These are phyloP conservation scores for Cheilosia impressa DNA, from an alignment of 2,888 invertebrate species.

Conservation along the genomic window DNA sequence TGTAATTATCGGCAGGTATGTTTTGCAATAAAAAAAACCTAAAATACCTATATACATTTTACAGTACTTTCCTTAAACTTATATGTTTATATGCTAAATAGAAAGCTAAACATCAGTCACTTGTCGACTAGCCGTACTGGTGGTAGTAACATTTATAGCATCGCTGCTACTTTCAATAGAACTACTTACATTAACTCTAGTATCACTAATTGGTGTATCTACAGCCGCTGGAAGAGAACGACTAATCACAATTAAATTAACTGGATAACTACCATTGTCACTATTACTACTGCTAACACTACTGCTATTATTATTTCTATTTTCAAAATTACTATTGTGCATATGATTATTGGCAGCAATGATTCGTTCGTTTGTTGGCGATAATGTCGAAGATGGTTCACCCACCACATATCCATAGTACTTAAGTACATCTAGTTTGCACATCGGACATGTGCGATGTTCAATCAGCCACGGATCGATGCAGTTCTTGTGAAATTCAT, in stretches of 20 bases:
- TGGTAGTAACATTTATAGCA: conserved; percentile 35
- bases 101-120: conserved; percentile 82
- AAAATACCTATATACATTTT: not conserved
- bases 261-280: conserved; percentile 43
- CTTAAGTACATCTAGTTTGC: conserved; percentile 97
- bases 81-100: not conserved
- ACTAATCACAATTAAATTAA: conserved; percentile 63
- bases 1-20: conserved; percentile 55
- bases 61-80: conserved; percentile 14
- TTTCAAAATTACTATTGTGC: conserved; percentile 78
- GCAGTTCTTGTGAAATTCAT: conserved; percentile 97
- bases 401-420: conserved; percentile 94
- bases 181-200: conserved; percentile 50
- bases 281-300: conserved; percentile 43
- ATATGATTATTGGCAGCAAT: conserved; percentile 63
- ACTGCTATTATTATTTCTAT: conserved; percentile 70
- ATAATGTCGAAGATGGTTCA: conserved; percentile 78
- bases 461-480: conserved; percentile 98
- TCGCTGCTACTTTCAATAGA: conserved; percentile 72
- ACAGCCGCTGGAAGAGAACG: conserved; percentile 53
- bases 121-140: conserved; percentile 80
- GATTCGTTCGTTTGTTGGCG: conserved; percentile 65
- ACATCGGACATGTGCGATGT: conserved; percentile 98
- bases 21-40: conserved; percentile 19
- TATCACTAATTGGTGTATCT: conserved; percentile 59